Evolutionary conservation across 1,140 invertebrate genomes (phyloP).

Genomic region (Drosophila cardini): DNA sequence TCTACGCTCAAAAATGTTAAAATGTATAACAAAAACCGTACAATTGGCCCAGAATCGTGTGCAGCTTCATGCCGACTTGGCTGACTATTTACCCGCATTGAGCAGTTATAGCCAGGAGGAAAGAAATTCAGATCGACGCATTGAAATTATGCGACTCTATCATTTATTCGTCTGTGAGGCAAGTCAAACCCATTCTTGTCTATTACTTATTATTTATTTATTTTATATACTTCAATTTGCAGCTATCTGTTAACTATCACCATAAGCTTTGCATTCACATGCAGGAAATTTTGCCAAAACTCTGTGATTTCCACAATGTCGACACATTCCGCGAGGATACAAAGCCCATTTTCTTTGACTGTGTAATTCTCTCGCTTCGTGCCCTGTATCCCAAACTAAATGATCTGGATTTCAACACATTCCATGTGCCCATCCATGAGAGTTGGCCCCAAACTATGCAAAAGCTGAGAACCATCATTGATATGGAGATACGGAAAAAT

Average conservation of each 20-base stretch:
- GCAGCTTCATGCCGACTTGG: conserved; percentile 60
- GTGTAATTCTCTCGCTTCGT: conserved; percentile 52
- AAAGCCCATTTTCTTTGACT: conserved; percentile 62
- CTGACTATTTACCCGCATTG: conserved; percentile 56
- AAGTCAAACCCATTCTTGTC: background rate
- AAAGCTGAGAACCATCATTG: conserved; percentile 60
- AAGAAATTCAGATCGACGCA: conserved; percentile 25
- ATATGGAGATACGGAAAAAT: conserved; percentile 64
- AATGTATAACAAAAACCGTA: conserved; percentile 61
- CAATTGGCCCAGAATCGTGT: conserved; percentile 58
- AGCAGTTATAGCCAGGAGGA: conserved; percentile 19
- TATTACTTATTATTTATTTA: background rate
- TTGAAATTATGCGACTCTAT: conserved; percentile 62
- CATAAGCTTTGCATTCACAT: conserved; percentile 63
- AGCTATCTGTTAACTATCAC: conserved; percentile 76
- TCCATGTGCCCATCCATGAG: conserved; percentile 52
- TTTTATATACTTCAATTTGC: background rate
- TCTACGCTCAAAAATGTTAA: conserved; percentile 47
- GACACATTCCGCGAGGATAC: conserved; percentile 51
- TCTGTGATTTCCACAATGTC: conserved; percentile 65
- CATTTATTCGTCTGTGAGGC: conserved; percentile 55
- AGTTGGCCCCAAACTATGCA: conserved; percentile 63
- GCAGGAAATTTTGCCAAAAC: conserved; percentile 65
- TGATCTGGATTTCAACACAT: conserved; percentile 51
- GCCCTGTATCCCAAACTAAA: conserved; percentile 63